Conservation (phyloP, 2,797 vertebrate species). For the Pseudochaenichthys georgianus region DNA sequence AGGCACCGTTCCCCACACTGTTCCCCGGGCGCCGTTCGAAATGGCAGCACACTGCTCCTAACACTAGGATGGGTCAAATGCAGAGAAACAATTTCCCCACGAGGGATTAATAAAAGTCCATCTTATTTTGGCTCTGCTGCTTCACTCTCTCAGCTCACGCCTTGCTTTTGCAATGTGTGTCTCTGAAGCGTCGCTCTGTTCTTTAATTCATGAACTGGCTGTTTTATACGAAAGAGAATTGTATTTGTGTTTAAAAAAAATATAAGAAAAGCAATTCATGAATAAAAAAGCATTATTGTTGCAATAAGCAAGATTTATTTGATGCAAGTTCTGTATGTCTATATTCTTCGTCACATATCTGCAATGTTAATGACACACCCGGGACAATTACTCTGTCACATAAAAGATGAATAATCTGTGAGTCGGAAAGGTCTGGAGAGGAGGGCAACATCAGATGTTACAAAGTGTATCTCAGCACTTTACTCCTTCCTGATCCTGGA, state of each 20-base stretch:
- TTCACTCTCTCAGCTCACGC: conserved; percentile 10
- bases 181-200: conserved; percentile 36
- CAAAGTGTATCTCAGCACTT: background rate
- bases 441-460: conserved; percentile 24
- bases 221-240: conserved; percentile 27
- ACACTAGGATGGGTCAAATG: no score
- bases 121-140: conserved; percentile 6
- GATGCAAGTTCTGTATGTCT: conserved; percentile 3
- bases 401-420: conserved; percentile 68
- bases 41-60: no score
- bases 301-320: background rate
- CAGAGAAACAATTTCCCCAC: no score
- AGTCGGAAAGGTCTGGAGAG: conserved; percentile 21
- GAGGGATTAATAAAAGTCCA: no score
- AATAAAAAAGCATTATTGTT: background rate
- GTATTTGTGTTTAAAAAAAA: background rate
- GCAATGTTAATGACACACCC: conserved; percentile 59
- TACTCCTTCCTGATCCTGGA: background rate
- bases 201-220: conserved; percentile 40
- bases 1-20: no score
- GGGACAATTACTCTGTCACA: conserved; percentile 53
- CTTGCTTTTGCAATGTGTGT: conserved; percentile 19
- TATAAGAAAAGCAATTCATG: conserved; percentile 1
- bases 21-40: no score
- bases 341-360: conserved; percentile 21